Base-by-base conservation (phyloP, 2,888 invertebrate species). In the Polietes domitor region DNA sequence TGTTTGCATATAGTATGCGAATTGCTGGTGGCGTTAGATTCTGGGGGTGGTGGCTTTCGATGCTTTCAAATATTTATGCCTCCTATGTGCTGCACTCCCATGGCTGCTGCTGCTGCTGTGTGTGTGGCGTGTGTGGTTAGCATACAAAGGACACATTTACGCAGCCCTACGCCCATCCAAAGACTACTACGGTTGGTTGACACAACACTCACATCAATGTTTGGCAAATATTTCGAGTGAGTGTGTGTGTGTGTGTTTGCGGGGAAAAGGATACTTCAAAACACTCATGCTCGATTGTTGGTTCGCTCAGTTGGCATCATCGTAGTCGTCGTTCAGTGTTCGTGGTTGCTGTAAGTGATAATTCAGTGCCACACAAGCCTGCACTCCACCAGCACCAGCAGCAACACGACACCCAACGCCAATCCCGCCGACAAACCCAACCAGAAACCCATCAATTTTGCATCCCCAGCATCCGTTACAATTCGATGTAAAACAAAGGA, bases 241-340 rank as follows among this genome's bases (percentile, higher is more conserved):
- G 41, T 43, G 28, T 41, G 53, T 65, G 58, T 58, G 26, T 9
- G 58, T 6, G 15, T 58, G 26, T 26, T 12, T 58, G 28, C n/a
- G 24, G 41, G 37, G 17, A 70, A 70, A 68, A 5, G 55, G 65
- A 75, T 71, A 82, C 82, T 82, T 82, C 75, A 78, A 75, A 82
- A 82, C 78, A 82, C 75, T 65, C 75, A 58, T 41, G 32, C 71
- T 78, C 10, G 32, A 55, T 63, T 78, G 78, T 78, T 78, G 71
- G 70, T 73, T 77, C 77, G 73, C 37, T 77, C 72, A 15, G 7
- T 37, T 9, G n/a, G n/a, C n/a, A n/a, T n/a, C n/a, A n/a, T n/a
- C n/a, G n/a, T n/a, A n/a, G n/a, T n/a, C n/a, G n/a, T n/a, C n/a
- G n/a, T n/a, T n/a, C n/a, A n/a, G n/a, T 37, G 37, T 37, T 37